Percentiles rank a stretch among this genome's conserved stretches.
Conservation (phyloP, 2,797 vertebrate genomes). For the Paedocypris micromegethes region DNA sequence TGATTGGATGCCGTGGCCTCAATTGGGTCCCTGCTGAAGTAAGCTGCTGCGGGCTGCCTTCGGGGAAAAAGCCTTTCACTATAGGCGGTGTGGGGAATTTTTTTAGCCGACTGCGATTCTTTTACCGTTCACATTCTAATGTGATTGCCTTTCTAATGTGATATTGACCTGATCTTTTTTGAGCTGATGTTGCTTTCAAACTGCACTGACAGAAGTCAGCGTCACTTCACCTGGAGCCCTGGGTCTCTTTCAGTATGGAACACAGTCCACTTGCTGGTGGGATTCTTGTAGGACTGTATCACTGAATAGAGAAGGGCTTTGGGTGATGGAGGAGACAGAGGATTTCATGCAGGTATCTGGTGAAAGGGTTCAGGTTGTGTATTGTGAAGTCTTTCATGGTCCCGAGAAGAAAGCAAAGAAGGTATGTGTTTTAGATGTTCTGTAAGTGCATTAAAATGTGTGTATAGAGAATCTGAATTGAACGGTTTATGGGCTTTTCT, state of each 20-base stretch:
- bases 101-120: slow-evolving; percentile 47
- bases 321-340: slow-evolving; percentile 33
- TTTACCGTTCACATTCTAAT: slow-evolving; percentile 32
- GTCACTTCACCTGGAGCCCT: slow-evolving; percentile 26
- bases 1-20: slow-evolving; percentile 49
- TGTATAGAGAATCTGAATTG: too few relatives aligned
- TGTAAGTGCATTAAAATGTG: too few relatives aligned
- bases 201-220: slow-evolving; percentile 42
- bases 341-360: slow-evolving; percentile 38
- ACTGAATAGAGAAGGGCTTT: too few relatives aligned
- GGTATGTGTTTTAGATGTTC: slow-evolving; percentile 13
- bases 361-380: slow-evolving; percentile 43
- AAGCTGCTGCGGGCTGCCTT: slow-evolving; percentile 52
- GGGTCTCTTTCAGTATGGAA: slow-evolving; percentile 25
- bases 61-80: slow-evolving; percentile 63
- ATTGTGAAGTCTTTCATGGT: slow-evolving; percentile 47
- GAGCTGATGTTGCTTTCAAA: slow-evolving; percentile 46
- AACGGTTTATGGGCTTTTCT: too few relatives aligned
- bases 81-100: slow-evolving; percentile 46
- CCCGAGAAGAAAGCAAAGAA: slow-evolving; percentile 36
- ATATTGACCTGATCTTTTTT: slow-evolving; percentile 51
- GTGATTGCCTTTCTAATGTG: slow-evolving; percentile 52
- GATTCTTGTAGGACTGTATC: background rate
- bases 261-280: slow-evolving; percentile 3
- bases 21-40: slow-evolving; percentile 60